Evolutionary conservation across 2,888 invertebrate species (phyloP).

Genomic region (Drosophila rubida): DNA sequence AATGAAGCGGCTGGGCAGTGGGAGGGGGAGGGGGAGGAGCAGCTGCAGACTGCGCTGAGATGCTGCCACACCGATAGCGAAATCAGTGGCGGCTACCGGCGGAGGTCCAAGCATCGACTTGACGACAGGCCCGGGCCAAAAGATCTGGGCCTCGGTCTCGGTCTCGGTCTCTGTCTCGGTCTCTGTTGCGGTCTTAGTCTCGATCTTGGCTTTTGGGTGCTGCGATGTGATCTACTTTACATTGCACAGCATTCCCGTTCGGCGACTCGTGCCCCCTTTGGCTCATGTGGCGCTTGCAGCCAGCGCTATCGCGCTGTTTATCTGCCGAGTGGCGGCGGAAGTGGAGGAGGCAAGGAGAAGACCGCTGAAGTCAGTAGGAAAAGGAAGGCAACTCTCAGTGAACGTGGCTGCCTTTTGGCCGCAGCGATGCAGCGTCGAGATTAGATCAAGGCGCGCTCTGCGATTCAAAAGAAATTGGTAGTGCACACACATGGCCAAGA

Average conservation of each 20-base stretch:
- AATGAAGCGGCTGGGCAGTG: background rate
- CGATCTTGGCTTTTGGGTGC: background rate
- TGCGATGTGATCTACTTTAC: conserved; percentile 77
- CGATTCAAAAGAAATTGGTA: conserved; percentile 76
- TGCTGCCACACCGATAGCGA: conserved; percentile 64
- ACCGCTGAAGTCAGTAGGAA: background rate
- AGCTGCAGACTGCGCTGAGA: conserved; percentile 7
- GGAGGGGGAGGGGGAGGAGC: background rate
- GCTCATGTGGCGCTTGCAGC: conserved; percentile 75
- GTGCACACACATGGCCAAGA: conserved; percentile 68
- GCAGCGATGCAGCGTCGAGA: conserved; percentile 73
- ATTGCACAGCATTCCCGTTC: conserved; percentile 54
- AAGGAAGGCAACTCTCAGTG: conserved; percentile 2
- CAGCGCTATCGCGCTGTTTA: conserved; percentile 73
- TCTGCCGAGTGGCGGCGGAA: conserved; percentile 44
- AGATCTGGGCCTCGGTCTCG: background rate
- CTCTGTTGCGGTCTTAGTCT: background rate
- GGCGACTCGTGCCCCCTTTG: conserved; percentile 6
- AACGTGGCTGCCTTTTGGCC: conserved; percentile 24
- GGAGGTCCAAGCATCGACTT: conserved; percentile 47
- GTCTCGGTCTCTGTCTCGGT: background rate
- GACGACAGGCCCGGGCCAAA: conserved; percentile 30
- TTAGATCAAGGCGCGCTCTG: conserved; percentile 66
- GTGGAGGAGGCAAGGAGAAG: conserved; percentile 16
- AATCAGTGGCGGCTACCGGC: conserved; percentile 55